Evolutionary conservation across 2,113 vertebrate species (phyloP).

Genomic region (Ptilonorhynchus violaceus): DNA sequence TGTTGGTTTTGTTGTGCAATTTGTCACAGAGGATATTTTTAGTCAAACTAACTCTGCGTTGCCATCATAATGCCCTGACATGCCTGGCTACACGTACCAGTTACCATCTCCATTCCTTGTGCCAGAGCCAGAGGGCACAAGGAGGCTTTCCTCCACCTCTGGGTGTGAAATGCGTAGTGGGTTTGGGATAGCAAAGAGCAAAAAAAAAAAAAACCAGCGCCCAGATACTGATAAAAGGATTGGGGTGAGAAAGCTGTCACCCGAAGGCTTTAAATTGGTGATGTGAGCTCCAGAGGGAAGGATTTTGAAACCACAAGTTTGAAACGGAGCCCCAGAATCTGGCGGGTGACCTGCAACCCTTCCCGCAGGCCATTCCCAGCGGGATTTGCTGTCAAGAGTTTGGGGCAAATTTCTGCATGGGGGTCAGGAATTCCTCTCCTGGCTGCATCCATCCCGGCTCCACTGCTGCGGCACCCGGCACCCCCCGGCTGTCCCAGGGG

Average conservation of each 20-base stretch:
- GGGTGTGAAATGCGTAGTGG: neutral
- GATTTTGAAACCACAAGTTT: neutral
- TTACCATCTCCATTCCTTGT: neutral
- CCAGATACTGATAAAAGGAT: neutral
- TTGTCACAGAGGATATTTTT: neutral
- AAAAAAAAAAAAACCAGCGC: neutral
- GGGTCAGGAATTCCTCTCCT: neutral
- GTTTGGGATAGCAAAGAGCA: neutral
- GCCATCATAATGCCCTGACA: neutral
- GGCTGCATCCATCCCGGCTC: neutral
- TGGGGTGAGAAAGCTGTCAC: neutral
- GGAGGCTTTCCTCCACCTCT: neutral
- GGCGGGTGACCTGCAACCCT: fast-evolving
- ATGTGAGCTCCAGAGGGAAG: neutral
- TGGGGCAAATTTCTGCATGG: neutral
- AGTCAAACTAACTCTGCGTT: neutral
- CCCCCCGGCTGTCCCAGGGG: fast-evolving
- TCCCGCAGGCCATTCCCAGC: fast-evolving
- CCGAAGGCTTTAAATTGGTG: neutral
- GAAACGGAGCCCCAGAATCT: fast-evolving
- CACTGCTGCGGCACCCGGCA: fast-evolving
- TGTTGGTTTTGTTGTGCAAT: neutral
- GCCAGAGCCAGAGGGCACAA: neutral
- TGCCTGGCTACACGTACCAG: neutral
- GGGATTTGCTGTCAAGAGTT: fast-evolving